These are phyloP conservation scores for Phoenicopterus ruber DNA, from an alignment of 2,113 vertebrate species.

Conservation along the genomic window DNA sequence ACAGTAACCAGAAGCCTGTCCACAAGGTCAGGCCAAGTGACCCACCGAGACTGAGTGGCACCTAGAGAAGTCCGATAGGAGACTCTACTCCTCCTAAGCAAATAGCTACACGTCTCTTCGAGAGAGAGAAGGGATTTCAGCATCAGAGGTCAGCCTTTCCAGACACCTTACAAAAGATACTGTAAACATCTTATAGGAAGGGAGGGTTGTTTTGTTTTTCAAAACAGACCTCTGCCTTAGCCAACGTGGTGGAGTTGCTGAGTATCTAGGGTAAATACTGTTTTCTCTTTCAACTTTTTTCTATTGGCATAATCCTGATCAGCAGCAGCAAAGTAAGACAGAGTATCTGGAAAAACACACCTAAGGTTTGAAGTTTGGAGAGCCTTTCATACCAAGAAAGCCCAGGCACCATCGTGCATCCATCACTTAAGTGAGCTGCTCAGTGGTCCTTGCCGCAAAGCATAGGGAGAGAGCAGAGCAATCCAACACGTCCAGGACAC, in stretches of 20 bases:
- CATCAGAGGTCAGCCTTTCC: background rate
- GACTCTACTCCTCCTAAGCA: background rate
- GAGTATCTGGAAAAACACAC: background rate
- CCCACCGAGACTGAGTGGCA: conserved; percentile 6
- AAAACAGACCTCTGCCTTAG: background rate
- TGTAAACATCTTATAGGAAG: background rate
- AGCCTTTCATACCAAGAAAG: background rate
- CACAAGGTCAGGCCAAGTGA: conserved; percentile 13
- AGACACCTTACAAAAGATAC: conserved; percentile 25
- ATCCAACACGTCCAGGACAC: background rate
- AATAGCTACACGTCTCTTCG: background rate
- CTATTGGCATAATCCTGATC: background rate
- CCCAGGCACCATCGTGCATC: background rate
- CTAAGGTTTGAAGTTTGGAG: background rate
- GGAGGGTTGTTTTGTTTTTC: background rate
- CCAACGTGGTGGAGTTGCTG: background rate
- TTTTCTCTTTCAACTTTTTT: background rate
- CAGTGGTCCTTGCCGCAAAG: background rate
- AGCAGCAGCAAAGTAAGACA: background rate
- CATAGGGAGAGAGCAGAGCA: background rate
- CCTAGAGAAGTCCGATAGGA: conserved; percentile 5
- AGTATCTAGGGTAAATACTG: background rate
- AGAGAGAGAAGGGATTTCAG: background rate
- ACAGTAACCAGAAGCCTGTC: conserved; percentile 39
- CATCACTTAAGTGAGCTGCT: background rate